phyloP scores from a whole-genome alignment of 2,113 vertebrate genomes.

The Acanthisitta chloris region DNA sequence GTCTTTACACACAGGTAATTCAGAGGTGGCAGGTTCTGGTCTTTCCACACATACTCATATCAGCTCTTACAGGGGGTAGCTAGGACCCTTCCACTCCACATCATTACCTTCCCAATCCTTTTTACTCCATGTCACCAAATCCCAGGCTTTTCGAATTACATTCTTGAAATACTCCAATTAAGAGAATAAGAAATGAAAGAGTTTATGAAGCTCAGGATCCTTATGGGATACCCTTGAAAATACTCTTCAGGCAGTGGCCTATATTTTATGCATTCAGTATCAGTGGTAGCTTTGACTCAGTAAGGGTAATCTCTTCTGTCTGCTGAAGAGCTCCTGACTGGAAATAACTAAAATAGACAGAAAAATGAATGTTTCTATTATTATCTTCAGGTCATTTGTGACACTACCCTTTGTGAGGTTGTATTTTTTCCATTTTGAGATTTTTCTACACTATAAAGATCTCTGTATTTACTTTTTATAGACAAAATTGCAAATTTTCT shows the following conservation, averaged over 20 bases:
- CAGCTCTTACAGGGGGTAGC: fast-evolving
- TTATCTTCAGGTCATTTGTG: neutral
- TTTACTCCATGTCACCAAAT: neutral
- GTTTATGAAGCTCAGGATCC: neutral
- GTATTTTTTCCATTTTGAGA: neutral
- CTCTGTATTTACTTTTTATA: neutral
- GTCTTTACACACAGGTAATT: neutral
- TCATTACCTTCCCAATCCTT: neutral
- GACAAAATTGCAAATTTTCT: neutral
- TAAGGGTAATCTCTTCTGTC: neutral
- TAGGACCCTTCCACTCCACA: neutral
- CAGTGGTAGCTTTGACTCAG: neutral
- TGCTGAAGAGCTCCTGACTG: neutral
- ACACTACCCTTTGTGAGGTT: neutral
- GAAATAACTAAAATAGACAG: neutral
- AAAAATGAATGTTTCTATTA: neutral
- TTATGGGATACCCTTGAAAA: constrained; percentile 28
- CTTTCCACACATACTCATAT: neutral
- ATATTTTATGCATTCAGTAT: constrained; percentile 19
- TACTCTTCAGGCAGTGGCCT: constrained; percentile 16
- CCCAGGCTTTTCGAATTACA: neutral
- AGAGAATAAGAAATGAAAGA: neutral
- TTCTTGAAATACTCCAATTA: neutral
- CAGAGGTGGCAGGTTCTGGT: neutral
- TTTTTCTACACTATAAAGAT: neutral